Base-by-base conservation (phyloP, 2,888 invertebrate genomes). In the Harpagoxenus sublaevis region DNA sequence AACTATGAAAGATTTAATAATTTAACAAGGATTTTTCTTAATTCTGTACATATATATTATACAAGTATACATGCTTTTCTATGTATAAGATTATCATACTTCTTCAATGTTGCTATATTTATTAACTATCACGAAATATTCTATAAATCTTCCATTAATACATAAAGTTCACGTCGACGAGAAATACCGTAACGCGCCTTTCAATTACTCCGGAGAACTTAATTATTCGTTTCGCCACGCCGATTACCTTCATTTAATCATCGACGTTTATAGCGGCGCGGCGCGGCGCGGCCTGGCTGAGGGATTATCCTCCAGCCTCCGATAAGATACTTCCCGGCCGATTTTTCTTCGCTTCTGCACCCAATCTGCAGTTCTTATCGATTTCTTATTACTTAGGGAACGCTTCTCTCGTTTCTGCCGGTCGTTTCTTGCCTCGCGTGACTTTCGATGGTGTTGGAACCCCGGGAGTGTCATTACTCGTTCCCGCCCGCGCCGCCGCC, bases 331-430 rank as follows among this genome's bases (percentile, higher is more conserved):
- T 89, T 63, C 77, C 23, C 45, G 78, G 48, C 66, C 79, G 88
- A 89, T 87, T 87, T 88, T 86, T 68, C 86, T 75, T 66, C 83
- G 86, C 45, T 83, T 87, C 85, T 84, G 75, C 86, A 82, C 66
- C 83, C 85, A 86, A 90, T 90, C 88, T 78, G 75, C 87, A 79
- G 85, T 75, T 87, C 81, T 84, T 85, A 90, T 89, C 89, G 90
- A 91, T 89, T 89, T 89, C 85, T 89, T 89, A 89, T 89, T 89
- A 89, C 86, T 81, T 68, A 83, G 66, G 79, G 83, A 73, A 77
- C 53, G 65, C 66, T 83, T 71, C 77, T 62, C 83, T 62, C 62
- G 48, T 53, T 48, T 55, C 84, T 63, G 31, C 79, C 81, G 57
- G 75, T 86, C 89, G 79, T 86, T 87, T 66, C 71, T 77, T 66